Percentiles rank a stretch among this genome's conserved stretches.
These are phyloP conservation scores for Paracentrotus lividus DNA, from an alignment of 53 echinoderm and acorn worm genomes.

Conservation along the genomic window DNA sequence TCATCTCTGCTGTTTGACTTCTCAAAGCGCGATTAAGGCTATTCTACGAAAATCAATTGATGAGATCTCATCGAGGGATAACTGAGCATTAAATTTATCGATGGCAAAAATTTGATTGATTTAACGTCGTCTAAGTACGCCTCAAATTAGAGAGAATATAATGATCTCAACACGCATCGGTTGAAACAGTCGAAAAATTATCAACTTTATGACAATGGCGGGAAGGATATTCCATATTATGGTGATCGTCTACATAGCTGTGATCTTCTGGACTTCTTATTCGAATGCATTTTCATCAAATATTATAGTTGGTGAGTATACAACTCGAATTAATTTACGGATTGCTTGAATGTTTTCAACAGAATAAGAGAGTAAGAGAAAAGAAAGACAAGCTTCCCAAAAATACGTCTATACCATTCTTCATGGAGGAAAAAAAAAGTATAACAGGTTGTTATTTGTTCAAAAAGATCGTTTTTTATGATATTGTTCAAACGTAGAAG, in stretches of 20 bases:
- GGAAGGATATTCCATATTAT: neutral
- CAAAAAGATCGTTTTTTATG: too few species aligned
- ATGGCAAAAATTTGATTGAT: neutral
- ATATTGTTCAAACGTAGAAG: too few species aligned
- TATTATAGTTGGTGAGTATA: conserved; percentile 19
- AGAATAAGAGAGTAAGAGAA: too few species aligned
- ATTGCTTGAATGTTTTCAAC: too few species aligned
- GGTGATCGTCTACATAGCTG: neutral
- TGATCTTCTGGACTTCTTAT: neutral
- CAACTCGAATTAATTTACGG: neutral
- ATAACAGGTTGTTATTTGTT: too few species aligned
- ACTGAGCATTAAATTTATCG: neutral
- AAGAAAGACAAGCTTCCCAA: too few species aligned
- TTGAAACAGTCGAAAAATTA: too few species aligned
- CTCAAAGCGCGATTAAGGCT: neutral
- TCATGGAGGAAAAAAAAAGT: too few species aligned
- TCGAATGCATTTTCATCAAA: neutral
- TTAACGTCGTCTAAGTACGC: neutral
- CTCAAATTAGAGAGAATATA: too few species aligned
- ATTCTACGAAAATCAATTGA: conserved; percentile 3
- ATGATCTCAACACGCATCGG: too few species aligned
- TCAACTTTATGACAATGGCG: too few species aligned
- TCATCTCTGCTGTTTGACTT: neutral
- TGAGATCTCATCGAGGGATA: neutral
- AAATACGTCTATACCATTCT: too few species aligned